These are phyloP conservation scores for Myocastor coypus DNA, from an alignment of 2,113 vertebrate genomes.

Conservation along the genomic window DNA sequence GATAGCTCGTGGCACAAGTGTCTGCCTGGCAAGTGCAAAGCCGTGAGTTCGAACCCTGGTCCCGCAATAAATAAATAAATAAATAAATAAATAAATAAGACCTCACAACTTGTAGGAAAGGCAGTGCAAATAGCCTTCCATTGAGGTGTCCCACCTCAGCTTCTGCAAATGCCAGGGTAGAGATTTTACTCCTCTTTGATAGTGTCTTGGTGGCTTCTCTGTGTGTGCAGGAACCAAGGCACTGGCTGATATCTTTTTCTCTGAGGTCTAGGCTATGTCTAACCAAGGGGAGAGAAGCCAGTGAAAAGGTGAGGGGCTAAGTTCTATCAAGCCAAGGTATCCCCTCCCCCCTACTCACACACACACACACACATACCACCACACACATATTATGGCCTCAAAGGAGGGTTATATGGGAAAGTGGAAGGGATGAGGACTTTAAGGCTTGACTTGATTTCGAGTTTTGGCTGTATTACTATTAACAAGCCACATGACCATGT, in stretches of 20 bases:
- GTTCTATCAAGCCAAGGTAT: background rate
- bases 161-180: background rate
- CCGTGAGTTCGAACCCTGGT: too few relatives aligned
- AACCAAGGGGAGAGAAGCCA: background rate
- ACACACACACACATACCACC: too few relatives aligned
- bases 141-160: background rate
- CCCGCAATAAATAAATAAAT: too few relatives aligned
- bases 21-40: too few relatives aligned
- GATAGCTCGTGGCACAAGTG: too few relatives aligned
- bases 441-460: background rate
- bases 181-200: background rate
- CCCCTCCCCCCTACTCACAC: too few relatives aligned
- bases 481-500: too few relatives aligned
- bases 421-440: background rate
- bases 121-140: accelerated
- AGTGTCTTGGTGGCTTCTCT: background rate
- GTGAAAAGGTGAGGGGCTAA: slow-evolving; percentile 3
- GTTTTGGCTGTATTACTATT: background rate
- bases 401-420: background rate
- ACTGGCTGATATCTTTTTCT: background rate
- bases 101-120: background rate
- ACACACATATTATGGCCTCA: background rate
- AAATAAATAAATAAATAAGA: too few relatives aligned
- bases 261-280: slow-evolving; percentile 53
- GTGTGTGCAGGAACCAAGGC: too few relatives aligned